Base-by-base conservation (phyloP, 1,140 invertebrate species). In the Batillaria attramentaria region DNA sequence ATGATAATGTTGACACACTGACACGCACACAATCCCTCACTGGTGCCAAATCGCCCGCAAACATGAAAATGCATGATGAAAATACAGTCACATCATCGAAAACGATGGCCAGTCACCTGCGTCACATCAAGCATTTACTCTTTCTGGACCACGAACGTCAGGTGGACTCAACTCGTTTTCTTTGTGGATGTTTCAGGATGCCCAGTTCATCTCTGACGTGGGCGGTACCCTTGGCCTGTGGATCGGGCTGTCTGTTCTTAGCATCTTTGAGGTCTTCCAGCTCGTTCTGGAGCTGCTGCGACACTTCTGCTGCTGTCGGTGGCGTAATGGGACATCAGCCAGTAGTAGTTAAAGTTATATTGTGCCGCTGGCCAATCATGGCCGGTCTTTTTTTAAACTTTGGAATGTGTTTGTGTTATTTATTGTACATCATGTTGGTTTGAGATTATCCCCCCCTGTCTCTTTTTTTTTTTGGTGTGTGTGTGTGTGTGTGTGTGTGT, bases 151-250 rank as follows among this genome's bases (percentile, higher is more conserved):
- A 13, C 46, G 13, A 50, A 13, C 46, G 24, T 13, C 13, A 24
- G 46, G 24, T 50, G 24, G 24, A 50, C 46, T 50, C 24, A 50
- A 50, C 24, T 73, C 33, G 46, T 33, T 70, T 69, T 50, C 65
- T 8, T n/a, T 83, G n/a, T n/a, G n/a, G n/a, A n/a, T n/a, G n/a
- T n/a, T 81, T 13, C 77, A 83, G 82, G 13, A 24, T 35, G 42
- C 65, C 28, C 80, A 81, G 50, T 85, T 85, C 28, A 37, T 84
- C 5, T 82, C 84, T 1, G 82, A 85, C 41, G 69, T 85, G 18
- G 84, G 84, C 0, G 84, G 84, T 5, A 75, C 82, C 33, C 33
- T 85, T 6, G 84, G 84, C 2, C 77, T 85, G 50, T 85, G 81
- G 76, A 74, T 85, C 10, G 84, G 84, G 28, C 62, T 81, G 18